Evolutionary conservation across 2,797 vertebrate genomes (phyloP).

Genomic region (Synanceia verrucosa): DNA sequence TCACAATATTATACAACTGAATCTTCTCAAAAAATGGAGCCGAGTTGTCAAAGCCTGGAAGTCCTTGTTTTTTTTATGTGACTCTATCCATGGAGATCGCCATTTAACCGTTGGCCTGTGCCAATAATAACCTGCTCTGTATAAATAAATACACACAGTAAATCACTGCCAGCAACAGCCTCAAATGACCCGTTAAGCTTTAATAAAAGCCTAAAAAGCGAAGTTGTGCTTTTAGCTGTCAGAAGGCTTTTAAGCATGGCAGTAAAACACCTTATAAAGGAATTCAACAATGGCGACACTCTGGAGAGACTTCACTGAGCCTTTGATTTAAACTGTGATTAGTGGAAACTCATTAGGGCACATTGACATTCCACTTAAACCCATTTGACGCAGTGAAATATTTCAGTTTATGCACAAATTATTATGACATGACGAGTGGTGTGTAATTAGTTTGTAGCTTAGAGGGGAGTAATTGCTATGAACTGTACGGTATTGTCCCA

Average conservation of each 20-base stretch:
- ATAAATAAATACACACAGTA: conserved; percentile 65
- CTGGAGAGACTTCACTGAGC: conserved; percentile 15
- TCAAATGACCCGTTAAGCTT: conserved; percentile 58
- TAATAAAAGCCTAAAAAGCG: conserved; percentile 47
- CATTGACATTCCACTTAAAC: conserved; percentile 47
- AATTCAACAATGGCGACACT: conserved; percentile 24
- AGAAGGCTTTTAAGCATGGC: conserved; percentile 36
- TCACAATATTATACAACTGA: conserved; percentile 32
- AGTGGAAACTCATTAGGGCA: conserved; percentile 40
- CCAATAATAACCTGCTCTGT: conserved; percentile 65
- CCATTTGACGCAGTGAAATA: conserved; percentile 31
- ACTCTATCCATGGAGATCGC: conserved; percentile 47
- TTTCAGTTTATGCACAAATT: conserved; percentile 24
- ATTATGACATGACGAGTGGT: conserved; percentile 40
- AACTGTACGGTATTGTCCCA: conserved; percentile 16
- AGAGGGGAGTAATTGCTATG: conserved; percentile 36
- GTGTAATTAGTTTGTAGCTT: conserved; percentile 50
- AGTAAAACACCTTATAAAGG: conserved; percentile 45
- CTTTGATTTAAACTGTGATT: conserved; percentile 31
- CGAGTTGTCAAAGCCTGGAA: conserved; percentile 50
- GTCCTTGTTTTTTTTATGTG: conserved; percentile 48
- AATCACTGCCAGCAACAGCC: conserved; percentile 63
- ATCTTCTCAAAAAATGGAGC: conserved; percentile 60
- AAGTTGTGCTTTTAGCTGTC: conserved; percentile 39
- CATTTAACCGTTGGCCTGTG: conserved; percentile 44